Base-by-base conservation (phyloP, 2,797 vertebrate genomes). In the Oceanodroma leucorhoa region DNA sequence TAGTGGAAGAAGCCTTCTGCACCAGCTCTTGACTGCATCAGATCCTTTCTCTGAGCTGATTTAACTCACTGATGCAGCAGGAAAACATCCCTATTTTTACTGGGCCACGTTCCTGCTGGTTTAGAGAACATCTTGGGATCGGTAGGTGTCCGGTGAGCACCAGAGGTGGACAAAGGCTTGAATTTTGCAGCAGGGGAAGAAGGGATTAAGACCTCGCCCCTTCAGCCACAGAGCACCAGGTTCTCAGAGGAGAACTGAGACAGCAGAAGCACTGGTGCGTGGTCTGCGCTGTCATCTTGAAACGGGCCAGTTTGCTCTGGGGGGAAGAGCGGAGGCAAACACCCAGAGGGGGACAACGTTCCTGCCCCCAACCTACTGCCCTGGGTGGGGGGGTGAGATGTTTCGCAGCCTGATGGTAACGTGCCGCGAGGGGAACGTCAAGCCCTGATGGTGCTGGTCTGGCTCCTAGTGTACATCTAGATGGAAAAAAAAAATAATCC, bases 121-220 rank as follows among this genome's bases (percentile, higher is more conserved):
- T 50, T 30, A 1, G 23, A 8, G 46, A 57, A 5, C 29, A 24
- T 16, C n/a, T 6, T 14, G 48, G 32, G 13, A 7, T 7, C 3
- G 7, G 18, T 19, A 14, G 48, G 8, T 3, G 6, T 11, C 15
- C 1, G 0, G 10, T 4, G 1, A 36, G 14, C 13, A 5, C 27
- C 21, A 3, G 41, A 57, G 55, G 30, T 2, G 55, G 45, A 5
- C 45, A 9, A 23, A 14, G 8, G 4, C 34, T 41, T 23, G 51
- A 45, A 17, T 32, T 30, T 32, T 14, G 7, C 84, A 4, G 21
- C 2, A 36, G 0, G 20, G 20, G 15, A 23, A 5, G 12, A 41
- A 16, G 11, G 24, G 24, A 29, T 8, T 6, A 13, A 57, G 20
- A 7, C 16, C 27, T 53, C 13, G 7, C 3, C 20, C 9, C 14